Evolutionary conservation across 2,113 vertebrate genomes (phyloP).

Genomic region (Platichthys flesus): DNA sequence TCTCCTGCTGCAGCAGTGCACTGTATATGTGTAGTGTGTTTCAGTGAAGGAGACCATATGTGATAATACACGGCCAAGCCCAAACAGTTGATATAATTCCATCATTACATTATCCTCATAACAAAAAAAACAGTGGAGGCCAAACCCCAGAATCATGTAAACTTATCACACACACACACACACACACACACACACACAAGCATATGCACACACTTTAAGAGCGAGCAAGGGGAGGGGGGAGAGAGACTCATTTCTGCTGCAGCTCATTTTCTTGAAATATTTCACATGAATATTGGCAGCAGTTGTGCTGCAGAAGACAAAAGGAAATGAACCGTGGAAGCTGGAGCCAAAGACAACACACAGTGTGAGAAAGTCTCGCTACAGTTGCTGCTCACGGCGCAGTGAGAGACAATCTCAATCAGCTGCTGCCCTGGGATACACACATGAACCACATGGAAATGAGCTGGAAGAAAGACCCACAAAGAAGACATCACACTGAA

Average conservation of each 20-base stretch:
- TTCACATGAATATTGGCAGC: slow-evolving; percentile 80
- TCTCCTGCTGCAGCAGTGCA: slow-evolving; percentile 15
- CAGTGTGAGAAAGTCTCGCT: slow-evolving; percentile 84
- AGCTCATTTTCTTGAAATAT: slow-evolving; percentile 78
- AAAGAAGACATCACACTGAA: not conserved
- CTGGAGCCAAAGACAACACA: slow-evolving; percentile 83
- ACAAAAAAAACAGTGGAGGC: not conserved
- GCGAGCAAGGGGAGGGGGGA: not conserved
- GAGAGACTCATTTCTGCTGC: slow-evolving; percentile 63
- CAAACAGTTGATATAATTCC: slow-evolving; percentile 33
- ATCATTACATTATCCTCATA: slow-evolving; percentile 42
- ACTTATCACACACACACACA: not conserved
- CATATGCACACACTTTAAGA: not conserved
- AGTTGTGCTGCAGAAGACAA: slow-evolving; percentile 81
- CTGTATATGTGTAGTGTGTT: slow-evolving; percentile 21
- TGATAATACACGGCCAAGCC: slow-evolving; percentile 36
- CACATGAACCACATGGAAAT: slow-evolving; percentile 28
- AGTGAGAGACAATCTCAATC: slow-evolving; percentile 69
- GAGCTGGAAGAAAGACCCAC: not conserved
- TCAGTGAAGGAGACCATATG: slow-evolving; percentile 28
- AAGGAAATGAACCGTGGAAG: slow-evolving; percentile 80
- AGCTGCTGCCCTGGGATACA: slow-evolving; percentile 43
- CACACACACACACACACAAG: not conserved
- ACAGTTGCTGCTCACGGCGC: slow-evolving; percentile 65
- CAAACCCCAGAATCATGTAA: slow-evolving; percentile 22